phyloP scores from a whole-genome alignment of 2,888 invertebrate species.

The Sturmia bella region DNA sequence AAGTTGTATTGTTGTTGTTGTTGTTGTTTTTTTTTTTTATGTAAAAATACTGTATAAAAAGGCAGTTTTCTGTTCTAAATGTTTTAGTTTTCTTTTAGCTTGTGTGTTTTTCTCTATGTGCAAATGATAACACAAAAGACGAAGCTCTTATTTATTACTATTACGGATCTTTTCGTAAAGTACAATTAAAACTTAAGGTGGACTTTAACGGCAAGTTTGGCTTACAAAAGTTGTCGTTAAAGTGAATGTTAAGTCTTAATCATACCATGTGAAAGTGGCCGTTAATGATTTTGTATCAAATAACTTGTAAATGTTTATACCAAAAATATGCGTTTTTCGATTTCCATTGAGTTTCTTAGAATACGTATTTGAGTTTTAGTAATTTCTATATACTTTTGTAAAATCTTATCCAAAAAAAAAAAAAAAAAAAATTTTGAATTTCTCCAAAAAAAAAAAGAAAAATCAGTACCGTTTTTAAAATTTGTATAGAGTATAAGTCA shows the following conservation, averaged over 20 bases:
- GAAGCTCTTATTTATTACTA: slow-evolving; percentile 8
- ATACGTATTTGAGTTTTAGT: slow-evolving; percentile 36
- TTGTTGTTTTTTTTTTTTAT: slow-evolving; percentile 16
- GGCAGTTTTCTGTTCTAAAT: slow-evolving; percentile 52
- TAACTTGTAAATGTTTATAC: slow-evolving; percentile 61
- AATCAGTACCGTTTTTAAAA: slow-evolving; percentile 56
- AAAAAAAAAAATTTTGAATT: slow-evolving; percentile 48
- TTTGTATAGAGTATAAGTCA: slow-evolving; percentile 27
- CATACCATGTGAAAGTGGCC: no score
- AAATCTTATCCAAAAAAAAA: slow-evolving; percentile 50
- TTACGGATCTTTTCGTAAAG: no score
- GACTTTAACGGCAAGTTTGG: no score
- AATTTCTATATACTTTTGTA: slow-evolving; percentile 13
- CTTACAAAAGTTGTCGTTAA: no score
- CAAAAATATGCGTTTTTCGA: slow-evolving; percentile 57
- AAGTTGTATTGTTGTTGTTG: not conserved
- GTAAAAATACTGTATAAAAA: slow-evolving; percentile 66
- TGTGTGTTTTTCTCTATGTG: slow-evolving; percentile 23
- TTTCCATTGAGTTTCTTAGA: slow-evolving; percentile 42
- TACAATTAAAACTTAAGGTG: no score
- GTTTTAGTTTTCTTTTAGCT: slow-evolving; percentile 20
- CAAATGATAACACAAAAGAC: slow-evolving; percentile 57
- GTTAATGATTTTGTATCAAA: slow-evolving; percentile 33
- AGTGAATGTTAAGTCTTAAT: no score
- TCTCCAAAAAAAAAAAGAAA: slow-evolving; percentile 25